Conservation (phyloP, 2,113 vertebrate genomes). For the Solenodon paradoxus region DNA sequence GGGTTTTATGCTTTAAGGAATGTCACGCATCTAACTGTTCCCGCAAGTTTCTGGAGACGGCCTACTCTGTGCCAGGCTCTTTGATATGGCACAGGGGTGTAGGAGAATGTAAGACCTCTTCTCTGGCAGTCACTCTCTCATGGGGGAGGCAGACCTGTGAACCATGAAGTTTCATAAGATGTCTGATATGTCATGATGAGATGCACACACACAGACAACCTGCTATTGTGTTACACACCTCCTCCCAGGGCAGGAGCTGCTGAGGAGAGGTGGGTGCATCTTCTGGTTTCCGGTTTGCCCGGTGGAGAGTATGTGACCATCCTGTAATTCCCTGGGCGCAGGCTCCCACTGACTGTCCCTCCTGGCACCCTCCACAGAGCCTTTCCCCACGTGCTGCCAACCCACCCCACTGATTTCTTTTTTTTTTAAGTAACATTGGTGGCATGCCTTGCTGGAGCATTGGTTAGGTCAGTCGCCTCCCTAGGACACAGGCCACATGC, state of each 20-base stretch:
- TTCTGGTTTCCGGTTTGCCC: neutral
- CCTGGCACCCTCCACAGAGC: accelerated
- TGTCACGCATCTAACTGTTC: neutral
- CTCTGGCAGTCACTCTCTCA: neutral
- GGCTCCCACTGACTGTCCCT: neutral
- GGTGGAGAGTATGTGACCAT: too few species aligned
- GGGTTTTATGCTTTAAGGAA: neutral
- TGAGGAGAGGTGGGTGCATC: neutral
- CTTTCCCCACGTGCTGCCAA: neutral
- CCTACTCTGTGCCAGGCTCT: neutral
- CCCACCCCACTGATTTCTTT: neutral
- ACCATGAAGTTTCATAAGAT: neutral
- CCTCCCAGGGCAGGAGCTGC: too few species aligned
- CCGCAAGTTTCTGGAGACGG: neutral
- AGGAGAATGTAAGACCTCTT: neutral
- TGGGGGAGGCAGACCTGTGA: neutral
- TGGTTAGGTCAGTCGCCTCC: too few species aligned
- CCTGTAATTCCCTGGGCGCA: neutral
- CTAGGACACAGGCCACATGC: too few species aligned
- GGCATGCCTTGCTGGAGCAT: too few species aligned
- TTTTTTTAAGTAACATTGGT: neutral
- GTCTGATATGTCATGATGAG: neutral
- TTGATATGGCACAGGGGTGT: neutral
- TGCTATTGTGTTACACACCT: too few species aligned
- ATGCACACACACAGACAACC: neutral